Percentiles rank a stretch among this genome's conserved stretches.
Conservation (phyloP, 2,888 invertebrate genomes). For the Tipula vernalis region DNA sequence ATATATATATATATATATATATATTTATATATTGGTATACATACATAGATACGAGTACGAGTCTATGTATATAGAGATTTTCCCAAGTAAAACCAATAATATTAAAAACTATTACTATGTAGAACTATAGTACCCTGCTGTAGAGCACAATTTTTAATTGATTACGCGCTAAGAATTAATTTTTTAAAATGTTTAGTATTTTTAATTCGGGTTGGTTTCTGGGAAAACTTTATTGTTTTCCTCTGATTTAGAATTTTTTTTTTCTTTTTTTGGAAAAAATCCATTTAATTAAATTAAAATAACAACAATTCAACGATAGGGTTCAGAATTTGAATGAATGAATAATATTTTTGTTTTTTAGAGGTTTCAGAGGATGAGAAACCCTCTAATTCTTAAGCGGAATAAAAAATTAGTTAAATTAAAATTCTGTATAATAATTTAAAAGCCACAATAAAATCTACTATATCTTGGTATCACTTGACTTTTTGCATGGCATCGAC, state of each 20-base stretch:
- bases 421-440: neutral
- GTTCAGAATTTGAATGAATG: neutral
- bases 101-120: neutral
- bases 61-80: neutral
- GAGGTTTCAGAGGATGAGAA: too few relatives aligned
- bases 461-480: neutral
- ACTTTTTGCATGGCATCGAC: neutral
- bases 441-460: neutral
- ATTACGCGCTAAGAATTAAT: neutral
- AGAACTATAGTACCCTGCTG: neutral
- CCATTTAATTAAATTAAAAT: neutral
- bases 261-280: neutral
- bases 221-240: neutral
- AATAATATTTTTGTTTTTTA: neutral
- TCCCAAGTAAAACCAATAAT: neutral
- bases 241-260: neutral
- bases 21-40: neutral
- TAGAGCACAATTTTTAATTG: neutral
- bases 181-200: neutral
- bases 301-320: neutral
- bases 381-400: too few relatives aligned
- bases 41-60: neutral
- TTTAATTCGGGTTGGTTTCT: neutral
- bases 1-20: too few relatives aligned
- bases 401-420: neutral